These are phyloP conservation scores for Petroica traversi DNA, from an alignment of 2,113 vertebrate species.

Conservation along the genomic window DNA sequence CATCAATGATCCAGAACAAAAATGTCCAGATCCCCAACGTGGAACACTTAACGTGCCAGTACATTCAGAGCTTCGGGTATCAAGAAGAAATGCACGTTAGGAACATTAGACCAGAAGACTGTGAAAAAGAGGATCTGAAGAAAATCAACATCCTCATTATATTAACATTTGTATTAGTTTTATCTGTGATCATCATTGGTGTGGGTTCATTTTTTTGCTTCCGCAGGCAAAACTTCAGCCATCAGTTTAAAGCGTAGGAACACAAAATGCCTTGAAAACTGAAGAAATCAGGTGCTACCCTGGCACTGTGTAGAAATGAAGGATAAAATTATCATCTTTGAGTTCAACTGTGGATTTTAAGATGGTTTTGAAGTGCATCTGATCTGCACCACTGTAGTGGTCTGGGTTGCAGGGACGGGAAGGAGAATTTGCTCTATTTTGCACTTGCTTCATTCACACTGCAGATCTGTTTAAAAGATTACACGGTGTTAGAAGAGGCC, in stretches of 20 bases:
- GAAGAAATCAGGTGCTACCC: slow-evolving; percentile 38
- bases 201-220: slow-evolving; percentile 70
- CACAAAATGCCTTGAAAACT: not conserved
- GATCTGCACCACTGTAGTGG: too few relatives aligned
- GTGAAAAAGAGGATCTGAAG: slow-evolving; percentile 70
- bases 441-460: not conserved
- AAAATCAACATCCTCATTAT: slow-evolving; percentile 74
- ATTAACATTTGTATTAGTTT: slow-evolving; percentile 62
- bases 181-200: slow-evolving; percentile 35
- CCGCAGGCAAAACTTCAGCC: slow-evolving; percentile 69
- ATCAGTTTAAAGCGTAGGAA: slow-evolving; percentile 76
- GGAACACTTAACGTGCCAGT: slow-evolving; percentile 77
- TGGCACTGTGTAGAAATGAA: slow-evolving; percentile 6
- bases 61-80: slow-evolving; percentile 69
- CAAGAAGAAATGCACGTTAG: slow-evolving; percentile 74
- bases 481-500: not conserved
- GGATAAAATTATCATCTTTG: slow-evolving; percentile 22
- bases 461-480: not conserved
- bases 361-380: not conserved
- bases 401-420: not conserved
- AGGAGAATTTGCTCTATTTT: not conserved
- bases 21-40: slow-evolving; percentile 78
- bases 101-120: slow-evolving; percentile 79
- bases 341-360: slow-evolving; percentile 24
- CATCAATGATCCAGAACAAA: slow-evolving; percentile 80